These are phyloP conservation scores for Temnothorax nylanderi DNA, from an alignment of 1,140 invertebrate species.

Conservation along the genomic window DNA sequence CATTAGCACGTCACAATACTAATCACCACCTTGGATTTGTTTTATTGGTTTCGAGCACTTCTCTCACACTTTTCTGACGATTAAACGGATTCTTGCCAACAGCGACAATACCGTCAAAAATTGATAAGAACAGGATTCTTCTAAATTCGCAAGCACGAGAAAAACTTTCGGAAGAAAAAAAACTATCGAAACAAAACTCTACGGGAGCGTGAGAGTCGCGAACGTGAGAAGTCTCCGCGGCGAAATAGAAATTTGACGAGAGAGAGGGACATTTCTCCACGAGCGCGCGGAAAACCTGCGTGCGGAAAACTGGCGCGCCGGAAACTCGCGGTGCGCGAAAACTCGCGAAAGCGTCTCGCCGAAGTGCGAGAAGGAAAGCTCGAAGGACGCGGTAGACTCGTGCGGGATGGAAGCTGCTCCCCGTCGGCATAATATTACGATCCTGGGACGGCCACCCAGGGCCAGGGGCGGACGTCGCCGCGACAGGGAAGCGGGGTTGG, in stretches of 20 bases:
- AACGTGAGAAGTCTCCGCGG: neutral
- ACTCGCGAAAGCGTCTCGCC: conserved; percentile 10
- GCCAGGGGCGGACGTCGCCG: conserved; percentile 73
- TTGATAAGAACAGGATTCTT: neutral
- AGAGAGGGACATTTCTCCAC: neutral
- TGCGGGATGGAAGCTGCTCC: conserved; percentile 71
- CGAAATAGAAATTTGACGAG: neutral
- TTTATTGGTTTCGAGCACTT: neutral
- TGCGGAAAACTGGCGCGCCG: conserved; percentile 60
- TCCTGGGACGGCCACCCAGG: conserved; percentile 70
- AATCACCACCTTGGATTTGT: neutral
- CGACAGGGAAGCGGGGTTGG: conserved; percentile 69
- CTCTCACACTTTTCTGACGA: neutral
- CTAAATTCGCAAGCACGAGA: neutral
- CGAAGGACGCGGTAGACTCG: conserved; percentile 52
- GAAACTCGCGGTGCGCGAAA: conserved; percentile 28
- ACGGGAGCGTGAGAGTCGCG: neutral
- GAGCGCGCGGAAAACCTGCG: conserved; percentile 26
- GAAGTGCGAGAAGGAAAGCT: conserved; percentile 54
- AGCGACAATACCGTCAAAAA: too few species aligned
- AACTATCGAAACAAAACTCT: neutral
- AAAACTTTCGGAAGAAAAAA: neutral
- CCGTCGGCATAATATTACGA: conserved; percentile 73
- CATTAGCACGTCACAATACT: conserved; percentile 8
- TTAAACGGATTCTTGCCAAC: neutral